Conservation (phyloP, 2,888 invertebrate genomes). For the Pelosia muscerda region DNA sequence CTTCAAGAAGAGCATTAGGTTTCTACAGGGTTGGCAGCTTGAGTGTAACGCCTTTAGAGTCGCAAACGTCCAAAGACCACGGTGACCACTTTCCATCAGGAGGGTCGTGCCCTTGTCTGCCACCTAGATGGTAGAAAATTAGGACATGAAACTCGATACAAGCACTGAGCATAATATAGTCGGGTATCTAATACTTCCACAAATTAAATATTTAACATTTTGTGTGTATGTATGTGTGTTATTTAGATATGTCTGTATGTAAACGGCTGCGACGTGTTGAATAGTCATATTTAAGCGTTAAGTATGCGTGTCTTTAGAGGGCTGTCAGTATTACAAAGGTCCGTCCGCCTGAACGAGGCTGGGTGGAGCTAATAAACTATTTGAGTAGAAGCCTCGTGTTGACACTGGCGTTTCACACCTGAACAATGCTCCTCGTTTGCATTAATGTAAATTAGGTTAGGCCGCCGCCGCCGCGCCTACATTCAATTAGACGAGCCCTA, state of each 20-base stretch:
- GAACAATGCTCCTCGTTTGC: conserved; percentile 87
- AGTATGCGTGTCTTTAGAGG: conserved; percentile 80
- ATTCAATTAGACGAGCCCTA: conserved; percentile 84
- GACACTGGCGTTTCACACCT: conserved; percentile 87
- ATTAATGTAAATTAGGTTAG: conserved; percentile 87
- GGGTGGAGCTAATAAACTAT: conserved; percentile 87
- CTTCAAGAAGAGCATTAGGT: too few species aligned
- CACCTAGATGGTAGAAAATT: too few species aligned
- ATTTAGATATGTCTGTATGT: conserved; percentile 58
- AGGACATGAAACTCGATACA: conserved; percentile 33
- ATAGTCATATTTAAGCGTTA: conserved; percentile 79
- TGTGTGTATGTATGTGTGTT: conserved; percentile 38
- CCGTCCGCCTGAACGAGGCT: conserved; percentile 80
- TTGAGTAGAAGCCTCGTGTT: conserved; percentile 84
- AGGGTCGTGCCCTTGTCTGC: too few species aligned
- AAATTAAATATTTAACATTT: conserved; percentile 49
- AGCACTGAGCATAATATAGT: conserved; percentile 29
- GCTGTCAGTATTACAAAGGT: conserved; percentile 82
- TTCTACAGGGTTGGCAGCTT: too few species aligned
- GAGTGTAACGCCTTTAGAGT: too few species aligned
- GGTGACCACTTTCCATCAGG: too few species aligned
- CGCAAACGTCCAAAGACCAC: too few species aligned
- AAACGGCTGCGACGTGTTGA: conserved; percentile 68
- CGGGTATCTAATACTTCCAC: conserved; percentile 36
- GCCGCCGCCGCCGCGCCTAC: conserved; percentile 79